Evolutionary conservation across 2,888 invertebrate species (phyloP).

Genomic region (Amphipoea lucens): DNA sequence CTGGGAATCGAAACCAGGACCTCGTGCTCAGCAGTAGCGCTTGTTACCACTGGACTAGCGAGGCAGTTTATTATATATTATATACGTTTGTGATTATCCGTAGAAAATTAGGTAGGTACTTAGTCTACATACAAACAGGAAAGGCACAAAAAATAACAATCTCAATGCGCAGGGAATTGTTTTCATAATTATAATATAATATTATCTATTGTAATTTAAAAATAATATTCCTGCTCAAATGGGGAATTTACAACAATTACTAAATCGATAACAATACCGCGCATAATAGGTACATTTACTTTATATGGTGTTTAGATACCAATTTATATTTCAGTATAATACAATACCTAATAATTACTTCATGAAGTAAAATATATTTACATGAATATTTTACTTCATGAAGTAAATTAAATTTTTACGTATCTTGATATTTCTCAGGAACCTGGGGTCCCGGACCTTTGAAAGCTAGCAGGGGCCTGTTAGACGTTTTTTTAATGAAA

Average conservation of each 20-base stretch:
- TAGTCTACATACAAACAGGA: conserved; percentile 1
- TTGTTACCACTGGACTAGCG: background rate
- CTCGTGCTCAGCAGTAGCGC: background rate
- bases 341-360: background rate
- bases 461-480: too few relatives aligned
- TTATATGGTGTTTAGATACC: too few relatives aligned
- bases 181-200: background rate
- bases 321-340: background rate
- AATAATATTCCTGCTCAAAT: background rate
- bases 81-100: background rate
- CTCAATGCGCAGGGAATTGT: too few relatives aligned
- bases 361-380: background rate
- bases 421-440: too few relatives aligned
- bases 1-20: background rate
- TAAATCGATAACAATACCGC: background rate
- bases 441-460: too few relatives aligned
- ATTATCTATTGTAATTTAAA: conserved; percentile 4
- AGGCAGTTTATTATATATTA: background rate
- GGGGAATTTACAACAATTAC: background rate
- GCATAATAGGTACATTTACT: background rate
- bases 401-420: background rate
- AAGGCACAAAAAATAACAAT: background rate
- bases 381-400: background rate
- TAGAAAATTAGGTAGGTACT: background rate
- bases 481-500: too few relatives aligned